phyloP scores from a whole-genome alignment of 2,888 invertebrate species.

The Aquatica leii region DNA sequence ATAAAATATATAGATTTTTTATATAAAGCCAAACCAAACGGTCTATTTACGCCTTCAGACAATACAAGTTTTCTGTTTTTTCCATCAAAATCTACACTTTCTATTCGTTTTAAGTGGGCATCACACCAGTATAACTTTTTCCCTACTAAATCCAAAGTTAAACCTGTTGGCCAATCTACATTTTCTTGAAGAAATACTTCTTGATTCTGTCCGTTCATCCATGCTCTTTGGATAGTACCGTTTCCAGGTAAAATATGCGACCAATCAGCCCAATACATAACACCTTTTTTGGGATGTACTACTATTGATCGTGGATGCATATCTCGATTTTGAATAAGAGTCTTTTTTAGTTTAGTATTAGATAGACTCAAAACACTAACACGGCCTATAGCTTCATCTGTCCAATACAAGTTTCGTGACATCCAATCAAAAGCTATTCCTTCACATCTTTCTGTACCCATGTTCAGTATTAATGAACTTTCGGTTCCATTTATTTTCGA shows the following conservation, averaged over 20 bases:
- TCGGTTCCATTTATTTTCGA: slow-evolving; percentile 42
- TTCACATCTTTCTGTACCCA: slow-evolving; percentile 71
- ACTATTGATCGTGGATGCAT: slow-evolving; percentile 68
- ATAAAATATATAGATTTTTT: slow-evolving; percentile 74
- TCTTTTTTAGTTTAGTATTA: slow-evolving; percentile 65
- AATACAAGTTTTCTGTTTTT: slow-evolving; percentile 64
- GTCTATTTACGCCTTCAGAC: slow-evolving; percentile 63
- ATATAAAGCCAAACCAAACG: slow-evolving; percentile 71
- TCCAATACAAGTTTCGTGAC: slow-evolving; percentile 84
- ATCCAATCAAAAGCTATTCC: slow-evolving; percentile 88
- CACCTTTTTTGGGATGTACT: slow-evolving; percentile 73
- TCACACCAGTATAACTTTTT: slow-evolving; percentile 77
- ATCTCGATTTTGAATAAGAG: slow-evolving; percentile 65
- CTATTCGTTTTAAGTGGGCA: slow-evolving; percentile 72
- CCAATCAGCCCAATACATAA: slow-evolving; percentile 84
- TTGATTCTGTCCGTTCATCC: slow-evolving; percentile 77
- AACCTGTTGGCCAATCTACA: slow-evolving; percentile 79
- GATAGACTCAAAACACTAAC: slow-evolving; percentile 74
- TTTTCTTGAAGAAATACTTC: slow-evolving; percentile 63
- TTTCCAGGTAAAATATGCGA: slow-evolving; percentile 58
- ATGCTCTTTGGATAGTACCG: slow-evolving; percentile 73
- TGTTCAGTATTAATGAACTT: slow-evolving; percentile 56
- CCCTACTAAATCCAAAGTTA: slow-evolving; percentile 70
- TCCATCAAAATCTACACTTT: slow-evolving; percentile 69
- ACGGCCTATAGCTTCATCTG: slow-evolving; percentile 74